Base-by-base conservation (phyloP, 2,888 invertebrate species). In the Enoplolaimus lenunculus region DNA sequence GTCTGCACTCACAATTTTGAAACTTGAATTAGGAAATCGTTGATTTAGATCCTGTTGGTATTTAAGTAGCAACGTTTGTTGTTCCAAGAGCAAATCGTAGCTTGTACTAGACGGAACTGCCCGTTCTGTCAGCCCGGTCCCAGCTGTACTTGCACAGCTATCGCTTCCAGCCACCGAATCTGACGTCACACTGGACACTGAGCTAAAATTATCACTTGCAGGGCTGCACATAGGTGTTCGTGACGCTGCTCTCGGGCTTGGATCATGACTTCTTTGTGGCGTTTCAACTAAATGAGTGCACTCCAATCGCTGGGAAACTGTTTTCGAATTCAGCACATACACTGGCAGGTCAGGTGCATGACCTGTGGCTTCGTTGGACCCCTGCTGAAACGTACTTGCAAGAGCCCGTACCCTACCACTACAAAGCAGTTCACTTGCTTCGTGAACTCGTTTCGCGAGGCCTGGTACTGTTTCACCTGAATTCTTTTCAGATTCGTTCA, bases 31-130 rank as follows among this genome's bases (percentile, higher is more conserved):
- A 34, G 62, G 73, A 68, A 79, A 85, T 84, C 89, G 90, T 78
- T 90, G 89, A 77, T 90, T 88, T 81, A 87, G 85, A 80, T 91
- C 90, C 73, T 91, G 83, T 81, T 90, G 89, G 86, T 88, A 89
- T 81, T 91, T 91, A 70, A 95, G 86, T 73, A 94, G 87, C 76
- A 95, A 83, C 80, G 93, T 93, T 80, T 95, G 95, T 79, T 95
- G 95, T 79, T 94, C 90, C 73, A 95, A 85, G 70, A 93, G 86
- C 75, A 93, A 83, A 81, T 93, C 91, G 82, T 93, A 93, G 7
- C 90, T 90, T 3, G 90, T 91, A n/a, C n/a, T n/a, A n/a, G n/a
- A n/a, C n/a, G n/a, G n/a, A n/a, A n/a, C n/a, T n/a, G n/a, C n/a
- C n/a, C n/a, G n/a, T n/a, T n/a, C n/a, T n/a, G n/a, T n/a, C n/a